phyloP scores from a whole-genome alignment of 2,797 vertebrate species.

The Myiothlypis coronata region DNA sequence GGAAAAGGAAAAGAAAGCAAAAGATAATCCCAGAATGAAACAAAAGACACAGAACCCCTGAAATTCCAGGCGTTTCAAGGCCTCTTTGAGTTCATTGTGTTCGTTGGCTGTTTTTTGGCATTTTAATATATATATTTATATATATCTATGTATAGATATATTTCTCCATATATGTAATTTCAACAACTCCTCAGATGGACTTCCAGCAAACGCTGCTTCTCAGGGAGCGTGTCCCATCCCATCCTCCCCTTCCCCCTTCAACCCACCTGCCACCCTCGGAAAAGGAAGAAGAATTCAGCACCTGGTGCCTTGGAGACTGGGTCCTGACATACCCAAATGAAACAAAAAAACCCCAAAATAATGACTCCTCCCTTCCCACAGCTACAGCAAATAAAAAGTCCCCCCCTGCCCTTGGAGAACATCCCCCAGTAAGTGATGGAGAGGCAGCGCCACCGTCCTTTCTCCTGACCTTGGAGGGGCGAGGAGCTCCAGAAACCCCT shows the following conservation, averaged over 20 bases:
- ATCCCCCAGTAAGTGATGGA: conserved; percentile 49
- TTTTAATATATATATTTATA: conserved; percentile 31
- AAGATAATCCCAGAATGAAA: conserved; percentile 41
- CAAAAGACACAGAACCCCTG: conserved; percentile 47
- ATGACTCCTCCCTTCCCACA: not conserved
- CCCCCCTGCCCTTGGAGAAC: conserved; percentile 32
- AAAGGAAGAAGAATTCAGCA: conserved; percentile 29
- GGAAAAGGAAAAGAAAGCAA: not conserved
- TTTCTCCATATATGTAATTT: conserved; percentile 14
- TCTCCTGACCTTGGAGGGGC: not conserved
- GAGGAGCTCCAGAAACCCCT: not conserved
- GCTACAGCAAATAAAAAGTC: not conserved
- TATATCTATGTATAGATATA: conserved; percentile 42
- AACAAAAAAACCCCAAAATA: not conserved
- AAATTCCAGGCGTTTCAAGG: conserved; percentile 60
- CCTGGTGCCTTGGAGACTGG: not conserved
- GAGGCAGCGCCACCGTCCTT: conserved; percentile 23
- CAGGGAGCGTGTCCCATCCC: not conserved
- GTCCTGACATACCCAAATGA: not conserved
- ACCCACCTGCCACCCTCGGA: not conserved
- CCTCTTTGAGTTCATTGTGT: conserved; percentile 48
- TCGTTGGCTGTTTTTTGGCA: conserved; percentile 58
- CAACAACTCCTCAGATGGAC: conserved; percentile 1
- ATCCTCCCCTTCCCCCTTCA: not conserved
- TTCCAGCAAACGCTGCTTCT: not conserved